A percentile compares a stretch with the other conserved stretches of the same genome.
Evolutionary conservation across 2,888 invertebrate species (phyloP).

Genomic region (Germaria angustata): DNA sequence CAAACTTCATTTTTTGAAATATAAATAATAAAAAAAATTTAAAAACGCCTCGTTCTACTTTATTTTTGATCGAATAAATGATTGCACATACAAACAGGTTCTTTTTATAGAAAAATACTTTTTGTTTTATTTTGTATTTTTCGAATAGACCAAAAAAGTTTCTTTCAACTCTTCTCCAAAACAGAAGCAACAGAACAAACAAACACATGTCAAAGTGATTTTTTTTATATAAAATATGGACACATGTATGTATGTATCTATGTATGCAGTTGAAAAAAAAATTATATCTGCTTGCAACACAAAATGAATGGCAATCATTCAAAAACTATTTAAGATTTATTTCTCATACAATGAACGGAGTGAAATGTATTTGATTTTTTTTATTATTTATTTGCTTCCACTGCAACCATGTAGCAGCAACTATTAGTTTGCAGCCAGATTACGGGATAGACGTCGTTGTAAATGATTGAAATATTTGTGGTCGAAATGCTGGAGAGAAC

Average conservation of each 20-base stretch:
- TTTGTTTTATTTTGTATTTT: too few relatives aligned
- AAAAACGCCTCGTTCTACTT: background rate
- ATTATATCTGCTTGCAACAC: slow-evolving; percentile 12
- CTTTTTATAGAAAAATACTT: background rate
- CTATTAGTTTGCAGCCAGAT: slow-evolving; percentile 26
- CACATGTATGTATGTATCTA: too few relatives aligned
- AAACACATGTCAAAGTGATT: slow-evolving; percentile 39
- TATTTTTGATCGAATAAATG: background rate
- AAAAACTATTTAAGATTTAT: slow-evolving; percentile 25
- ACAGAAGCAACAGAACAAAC: background rate
- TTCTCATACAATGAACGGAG: slow-evolving; percentile 1
- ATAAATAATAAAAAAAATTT: background rate
- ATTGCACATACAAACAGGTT: slow-evolving; percentile 25
- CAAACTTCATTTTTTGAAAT: background rate
- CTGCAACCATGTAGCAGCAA: slow-evolving; percentile 22
- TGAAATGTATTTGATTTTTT: slow-evolving; percentile 5
- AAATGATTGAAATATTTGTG: slow-evolving; percentile 56
- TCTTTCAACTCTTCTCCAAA: background rate
- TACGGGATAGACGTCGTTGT: slow-evolving; percentile 2
- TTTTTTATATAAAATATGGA: background rate
- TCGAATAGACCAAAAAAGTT: background rate
- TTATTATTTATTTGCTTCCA: background rate
- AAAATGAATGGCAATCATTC: slow-evolving; percentile 49
- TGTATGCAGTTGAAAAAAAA: background rate
- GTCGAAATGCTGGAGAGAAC: slow-evolving; percentile 25